Percentiles rank a stretch among this genome's conserved stretches.
Evolutionary conservation across 2,113 vertebrate genomes (phyloP).

Genomic region (Columba livia): DNA sequence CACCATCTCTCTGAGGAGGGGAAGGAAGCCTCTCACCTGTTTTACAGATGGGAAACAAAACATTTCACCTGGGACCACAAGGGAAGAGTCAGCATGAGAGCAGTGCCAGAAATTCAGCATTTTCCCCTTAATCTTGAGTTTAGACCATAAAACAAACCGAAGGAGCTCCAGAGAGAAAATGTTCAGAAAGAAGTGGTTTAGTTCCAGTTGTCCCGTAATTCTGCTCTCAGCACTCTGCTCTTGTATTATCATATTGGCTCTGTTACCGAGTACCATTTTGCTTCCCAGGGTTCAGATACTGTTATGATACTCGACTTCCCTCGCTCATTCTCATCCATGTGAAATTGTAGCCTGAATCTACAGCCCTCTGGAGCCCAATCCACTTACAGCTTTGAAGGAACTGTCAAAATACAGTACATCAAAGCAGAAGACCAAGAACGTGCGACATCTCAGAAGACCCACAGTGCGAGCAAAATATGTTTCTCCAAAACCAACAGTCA

Average conservation of each 20-base stretch:
- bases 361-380: neutral
- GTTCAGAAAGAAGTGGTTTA: neutral
- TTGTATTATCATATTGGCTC: neutral
- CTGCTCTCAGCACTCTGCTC: neutral
- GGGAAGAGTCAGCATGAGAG: neutral
- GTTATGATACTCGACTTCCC: neutral
- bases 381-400: neutral
- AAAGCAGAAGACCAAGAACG: neutral
- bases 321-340: neutral
- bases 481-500: neutral
- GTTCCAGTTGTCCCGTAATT: neutral
- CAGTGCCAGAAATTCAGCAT: neutral
- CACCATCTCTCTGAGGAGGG: neutral
- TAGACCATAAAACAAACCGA: neutral
- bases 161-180: neutral
- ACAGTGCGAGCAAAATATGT: fast-evolving
- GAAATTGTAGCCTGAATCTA: neutral
- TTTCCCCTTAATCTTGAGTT: neutral
- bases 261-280: neutral
- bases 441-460: neutral
- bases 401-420: neutral
- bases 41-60: neutral
- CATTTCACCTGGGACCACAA: neutral
- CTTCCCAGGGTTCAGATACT: neutral
- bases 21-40: neutral